Evolutionary conservation across 2,797 vertebrate species (phyloP).

Genomic region (Cossypha caffra): DNA sequence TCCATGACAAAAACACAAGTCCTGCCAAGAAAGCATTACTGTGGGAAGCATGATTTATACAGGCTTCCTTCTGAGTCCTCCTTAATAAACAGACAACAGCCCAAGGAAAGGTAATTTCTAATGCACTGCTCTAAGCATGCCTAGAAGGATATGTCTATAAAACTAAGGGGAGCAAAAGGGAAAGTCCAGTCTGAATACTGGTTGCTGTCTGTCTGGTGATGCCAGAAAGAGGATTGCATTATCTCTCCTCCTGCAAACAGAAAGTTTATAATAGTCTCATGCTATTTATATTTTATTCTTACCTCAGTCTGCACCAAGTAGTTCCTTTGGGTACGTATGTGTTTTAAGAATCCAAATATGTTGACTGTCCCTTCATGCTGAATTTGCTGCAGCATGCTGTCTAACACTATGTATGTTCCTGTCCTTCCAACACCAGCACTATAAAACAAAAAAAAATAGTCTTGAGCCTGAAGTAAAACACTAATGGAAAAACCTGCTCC

Average conservation of each 20-base stretch:
- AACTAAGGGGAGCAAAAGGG: not conserved
- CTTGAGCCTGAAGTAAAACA: slow-evolving; percentile 31
- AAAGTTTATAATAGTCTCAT: not conserved
- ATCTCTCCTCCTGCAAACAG: not conserved
- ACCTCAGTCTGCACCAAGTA: slow-evolving; percentile 98
- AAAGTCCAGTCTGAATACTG: not conserved
- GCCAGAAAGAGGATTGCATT: not conserved
- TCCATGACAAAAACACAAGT: not conserved
- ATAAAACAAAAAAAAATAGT: slow-evolving; percentile 13
- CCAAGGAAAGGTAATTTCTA: not conserved
- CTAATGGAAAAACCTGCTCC: not conserved
- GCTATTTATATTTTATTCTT: slow-evolving; percentile 28
- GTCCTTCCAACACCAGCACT: slow-evolving; percentile 95
- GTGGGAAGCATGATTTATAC: not conserved
- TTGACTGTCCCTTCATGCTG: slow-evolving; percentile 87
- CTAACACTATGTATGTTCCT: slow-evolving; percentile 94
- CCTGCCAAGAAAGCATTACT: not conserved
- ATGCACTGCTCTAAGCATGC: not conserved
- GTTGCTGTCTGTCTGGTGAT: not conserved
- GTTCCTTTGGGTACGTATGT: slow-evolving; percentile 95
- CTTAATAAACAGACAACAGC: not conserved
- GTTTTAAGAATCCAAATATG: slow-evolving; percentile 92
- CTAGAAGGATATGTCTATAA: not conserved
- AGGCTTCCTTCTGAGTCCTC: not conserved
- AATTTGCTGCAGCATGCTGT: slow-evolving; percentile 96